Base-by-base conservation (phyloP, 2,888 invertebrate genomes). In the Abrostola triplasia region DNA sequence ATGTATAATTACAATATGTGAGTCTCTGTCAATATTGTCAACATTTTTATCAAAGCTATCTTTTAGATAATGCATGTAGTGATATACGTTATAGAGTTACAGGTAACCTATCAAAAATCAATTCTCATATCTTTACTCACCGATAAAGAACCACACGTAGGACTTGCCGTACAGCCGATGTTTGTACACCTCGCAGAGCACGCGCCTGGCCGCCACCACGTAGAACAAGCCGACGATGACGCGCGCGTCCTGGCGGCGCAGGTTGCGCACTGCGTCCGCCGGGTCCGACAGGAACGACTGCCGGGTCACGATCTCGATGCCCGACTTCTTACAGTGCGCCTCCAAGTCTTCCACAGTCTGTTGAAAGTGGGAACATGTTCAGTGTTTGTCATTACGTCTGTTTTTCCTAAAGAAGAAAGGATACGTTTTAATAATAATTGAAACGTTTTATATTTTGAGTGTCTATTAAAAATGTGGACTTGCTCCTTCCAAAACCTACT, bases 61-160 rank as follows among this genome's bases (percentile, higher is more conserved):
- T 24, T 24, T 24, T 24, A 24, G 1, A 2, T 24, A 24, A 24
- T 24, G 24, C 4, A 24, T 24, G 24, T 24, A 24, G 24, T 24
- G 24, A 24, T 24, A 24, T 24, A 4, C 4, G 1, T 24, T 4
- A 24, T 24, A 2, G 24, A 1, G 24, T 1, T 24, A 24, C 24
- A 24, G 24, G 24, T 24, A 24, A 24, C 24, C 24, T 24, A 4
- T 24, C 24, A 24, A 24, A 24, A 24, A 24, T 24, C 41, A 7
- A 44, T 41, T 5, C 4, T 36, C 24, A 47, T 37, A 58, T 24
- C 41, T 48, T 12, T 36, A 86, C 96, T 96, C 88, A 96, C 99
- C 99, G 83, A 99, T 99, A 92, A 99, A 99, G 91, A 99, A 99
- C 99, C 99, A 99, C 36, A 99, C 99, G 93, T 99, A 98, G 47